Conservation (phyloP, 2,113 vertebrate genomes). For the Xenus cinereus region DNA sequence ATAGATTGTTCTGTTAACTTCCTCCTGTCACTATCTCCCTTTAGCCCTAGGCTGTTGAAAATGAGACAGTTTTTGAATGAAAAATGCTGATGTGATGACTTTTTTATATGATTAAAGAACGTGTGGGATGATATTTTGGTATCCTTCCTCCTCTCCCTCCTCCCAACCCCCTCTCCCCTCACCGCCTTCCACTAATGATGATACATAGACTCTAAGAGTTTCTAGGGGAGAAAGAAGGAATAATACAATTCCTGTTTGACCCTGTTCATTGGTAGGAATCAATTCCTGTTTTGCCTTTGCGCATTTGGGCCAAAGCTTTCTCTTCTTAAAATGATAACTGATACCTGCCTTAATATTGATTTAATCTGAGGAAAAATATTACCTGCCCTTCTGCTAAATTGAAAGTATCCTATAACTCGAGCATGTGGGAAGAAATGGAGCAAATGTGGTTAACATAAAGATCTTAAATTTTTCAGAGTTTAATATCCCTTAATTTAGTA, state of each 20-base stretch:
- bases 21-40: constrained; percentile 32
- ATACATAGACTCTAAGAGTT: background rate
- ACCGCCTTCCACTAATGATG: background rate
- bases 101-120: constrained; percentile 49
- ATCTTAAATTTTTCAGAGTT: background rate
- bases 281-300: background rate
- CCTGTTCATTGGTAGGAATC: background rate
- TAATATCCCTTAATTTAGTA: constrained; percentile 1
- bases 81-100: constrained; percentile 55
- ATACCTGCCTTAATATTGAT: background rate
- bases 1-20: constrained; percentile 41
- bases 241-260: background rate
- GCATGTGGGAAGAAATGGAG: background rate
- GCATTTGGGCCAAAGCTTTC: background rate
- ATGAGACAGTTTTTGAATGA: constrained; percentile 58
- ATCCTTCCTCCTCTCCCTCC: background rate
- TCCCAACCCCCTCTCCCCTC: background rate
- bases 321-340: background rate
- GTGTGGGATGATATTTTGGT: constrained; percentile 47
- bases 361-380: background rate
- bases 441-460: background rate
- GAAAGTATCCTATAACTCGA: background rate
- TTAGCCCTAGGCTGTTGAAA: constrained; percentile 44
- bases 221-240: background rate
- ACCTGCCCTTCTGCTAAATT: background rate